phyloP scores from a whole-genome alignment of 2,888 invertebrate species.

The Zeuzera pyrina region DNA sequence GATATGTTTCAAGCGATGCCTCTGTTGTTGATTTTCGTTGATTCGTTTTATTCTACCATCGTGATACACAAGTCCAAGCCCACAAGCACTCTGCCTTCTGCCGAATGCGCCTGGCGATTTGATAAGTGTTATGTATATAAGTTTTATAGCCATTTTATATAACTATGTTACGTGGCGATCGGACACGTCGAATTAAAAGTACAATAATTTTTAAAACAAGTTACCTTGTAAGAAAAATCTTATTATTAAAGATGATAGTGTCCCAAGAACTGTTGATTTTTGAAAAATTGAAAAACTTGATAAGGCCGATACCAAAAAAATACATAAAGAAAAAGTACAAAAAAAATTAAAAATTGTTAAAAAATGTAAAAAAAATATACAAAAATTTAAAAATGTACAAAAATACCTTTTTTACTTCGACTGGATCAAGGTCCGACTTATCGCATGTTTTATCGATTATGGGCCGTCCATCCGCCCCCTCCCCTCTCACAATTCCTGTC shows the following conservation, averaged over 20 bases:
- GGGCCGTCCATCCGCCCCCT: too few species aligned
- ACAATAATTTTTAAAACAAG: conserved; percentile 60
- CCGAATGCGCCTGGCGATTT: conserved; percentile 34
- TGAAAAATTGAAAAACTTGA: conserved; percentile 38
- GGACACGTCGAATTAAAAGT: conserved; percentile 56
- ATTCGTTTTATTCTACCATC: background rate
- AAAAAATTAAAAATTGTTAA: conserved; percentile 36
- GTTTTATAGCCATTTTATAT: conserved; percentile 65
- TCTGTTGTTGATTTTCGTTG: conserved; percentile 22
- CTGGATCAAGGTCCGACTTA: conserved; percentile 30
- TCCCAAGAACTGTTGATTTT: conserved; percentile 57
- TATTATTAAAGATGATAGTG: conserved; percentile 50
- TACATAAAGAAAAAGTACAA: conserved; percentile 30
- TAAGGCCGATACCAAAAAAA: conserved; percentile 33
- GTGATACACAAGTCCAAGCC: too few species aligned
- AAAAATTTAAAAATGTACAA: conserved; percentile 31
- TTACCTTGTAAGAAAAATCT: conserved; percentile 61
- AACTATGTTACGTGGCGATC: conserved; percentile 54
- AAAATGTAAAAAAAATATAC: conserved; percentile 27
- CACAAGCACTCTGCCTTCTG: background rate
- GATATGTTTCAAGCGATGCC: conserved; percentile 22
- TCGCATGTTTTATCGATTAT: conserved; percentile 36
- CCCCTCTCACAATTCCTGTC: too few species aligned
- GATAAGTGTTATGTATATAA: conserved; percentile 49
- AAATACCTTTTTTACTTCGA: conserved; percentile 34